Evolutionary conservation across 2,888 invertebrate species (phyloP).

Genomic region (Dicycla oo): DNA sequence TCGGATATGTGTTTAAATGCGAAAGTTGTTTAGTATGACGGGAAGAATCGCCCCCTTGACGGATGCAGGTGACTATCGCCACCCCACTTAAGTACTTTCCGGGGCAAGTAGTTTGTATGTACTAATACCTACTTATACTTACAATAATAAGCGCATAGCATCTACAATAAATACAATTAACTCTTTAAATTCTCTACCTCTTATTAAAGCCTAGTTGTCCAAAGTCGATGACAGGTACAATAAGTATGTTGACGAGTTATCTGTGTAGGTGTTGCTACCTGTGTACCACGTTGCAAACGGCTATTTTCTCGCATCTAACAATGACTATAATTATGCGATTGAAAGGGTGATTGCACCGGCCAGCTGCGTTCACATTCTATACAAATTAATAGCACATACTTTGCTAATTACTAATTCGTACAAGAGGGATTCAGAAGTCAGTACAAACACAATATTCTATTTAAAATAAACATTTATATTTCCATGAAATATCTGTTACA

Average conservation of each 20-base stretch:
- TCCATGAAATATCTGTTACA: constrained; percentile 30
- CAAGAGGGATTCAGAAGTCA: background rate
- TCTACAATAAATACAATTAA: background rate
- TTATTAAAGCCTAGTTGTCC: background rate
- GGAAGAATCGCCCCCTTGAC: background rate
- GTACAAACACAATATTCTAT: constrained; percentile 17
- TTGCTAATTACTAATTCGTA: background rate
- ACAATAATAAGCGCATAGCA: background rate
- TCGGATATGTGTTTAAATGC: too few relatives aligned
- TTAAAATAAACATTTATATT: constrained; percentile 47
- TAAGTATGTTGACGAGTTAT: too few relatives aligned
- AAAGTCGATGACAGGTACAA: background rate
- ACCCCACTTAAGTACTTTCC: background rate
- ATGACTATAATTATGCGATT: constrained; percentile 8
- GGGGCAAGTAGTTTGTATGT: background rate
- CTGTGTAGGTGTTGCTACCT: too few relatives aligned
- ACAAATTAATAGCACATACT: background rate
- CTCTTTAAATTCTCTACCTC: background rate
- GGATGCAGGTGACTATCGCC: background rate
- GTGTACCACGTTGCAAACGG: background rate
- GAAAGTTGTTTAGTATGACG: background rate
- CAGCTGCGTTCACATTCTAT: constrained; percentile 8
- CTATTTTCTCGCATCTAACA: background rate
- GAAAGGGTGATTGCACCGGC: constrained; percentile 4
- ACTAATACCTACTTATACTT: too few relatives aligned